Evolutionary conservation across 2,797 vertebrate species (phyloP).

Genomic region (Phoeniculus purpureus): DNA sequence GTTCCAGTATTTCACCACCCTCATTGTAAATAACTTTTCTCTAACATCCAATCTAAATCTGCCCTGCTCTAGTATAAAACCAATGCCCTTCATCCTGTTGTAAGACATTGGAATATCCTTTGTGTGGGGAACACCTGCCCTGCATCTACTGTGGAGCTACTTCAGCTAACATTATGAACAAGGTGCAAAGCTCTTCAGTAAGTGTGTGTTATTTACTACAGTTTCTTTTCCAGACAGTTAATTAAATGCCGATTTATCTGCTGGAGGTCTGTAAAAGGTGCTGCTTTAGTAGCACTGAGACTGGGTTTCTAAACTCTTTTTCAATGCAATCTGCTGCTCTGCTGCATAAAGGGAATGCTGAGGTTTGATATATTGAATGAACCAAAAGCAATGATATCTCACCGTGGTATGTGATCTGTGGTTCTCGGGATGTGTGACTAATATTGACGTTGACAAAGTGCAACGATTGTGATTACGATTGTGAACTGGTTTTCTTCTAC

Average conservation of each 20-base stretch:
- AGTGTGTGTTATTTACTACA: neutral
- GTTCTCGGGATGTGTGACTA: neutral
- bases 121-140: neutral
- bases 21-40: no score
- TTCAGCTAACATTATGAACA: neutral
- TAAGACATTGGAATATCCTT: neutral
- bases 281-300: neutral
- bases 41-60: no score
- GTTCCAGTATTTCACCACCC: no score
- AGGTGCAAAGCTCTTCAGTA: neutral
- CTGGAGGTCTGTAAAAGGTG: neutral
- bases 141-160: neutral
- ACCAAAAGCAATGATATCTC: neutral
- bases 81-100: neutral
- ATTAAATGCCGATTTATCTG: neutral
- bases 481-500: neutral
- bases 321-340: neutral
- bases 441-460: neutral
- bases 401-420: neutral
- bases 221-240: neutral
- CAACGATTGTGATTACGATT: neutral
- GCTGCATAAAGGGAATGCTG: neutral
- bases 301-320: neutral
- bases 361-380: neutral
- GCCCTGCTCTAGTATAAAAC: no score